Percentiles rank a stretch among this genome's conserved stretches.
These are phyloP conservation scores for Ceratosolen fusciceps DNA, from an alignment of 1,140 invertebrate genomes.

Conservation along the genomic window DNA sequence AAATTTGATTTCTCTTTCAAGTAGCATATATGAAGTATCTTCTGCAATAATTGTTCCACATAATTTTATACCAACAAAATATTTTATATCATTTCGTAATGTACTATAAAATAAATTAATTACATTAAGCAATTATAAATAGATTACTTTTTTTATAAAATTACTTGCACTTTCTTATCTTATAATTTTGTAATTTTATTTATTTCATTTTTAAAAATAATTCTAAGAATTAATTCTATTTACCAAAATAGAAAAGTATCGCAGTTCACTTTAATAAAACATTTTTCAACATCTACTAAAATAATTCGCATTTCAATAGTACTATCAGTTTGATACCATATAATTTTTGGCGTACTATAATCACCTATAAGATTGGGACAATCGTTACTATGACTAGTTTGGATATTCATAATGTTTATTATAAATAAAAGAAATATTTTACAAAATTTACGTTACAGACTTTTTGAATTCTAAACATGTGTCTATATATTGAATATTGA, in stretches of 20 bases:
- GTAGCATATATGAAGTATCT: conserved; percentile 57
- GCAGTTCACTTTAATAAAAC: conserved; percentile 56
- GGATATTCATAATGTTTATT: no score
- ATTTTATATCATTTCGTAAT: conserved; percentile 51
- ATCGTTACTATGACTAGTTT: neutral
- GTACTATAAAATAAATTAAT: conserved; percentile 56
- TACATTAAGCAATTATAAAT: neutral
- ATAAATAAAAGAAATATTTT: no score
- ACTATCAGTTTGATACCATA: conserved; percentile 65
- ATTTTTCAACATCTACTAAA: conserved; percentile 60
- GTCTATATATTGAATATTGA: no score
- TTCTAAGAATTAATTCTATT: neutral
- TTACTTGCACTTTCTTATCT: no score
- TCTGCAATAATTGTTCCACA: conserved; percentile 64
- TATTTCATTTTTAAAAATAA: neutral
- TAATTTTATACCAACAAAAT: conserved; percentile 59
- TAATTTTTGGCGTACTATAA: conserved; percentile 55
- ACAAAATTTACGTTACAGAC: no score
- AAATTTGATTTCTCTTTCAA: conserved; percentile 64
- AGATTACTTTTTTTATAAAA: no score
- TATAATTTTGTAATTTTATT: neutral
- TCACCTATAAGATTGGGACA: conserved; percentile 53
- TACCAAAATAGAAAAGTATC: conserved; percentile 65
- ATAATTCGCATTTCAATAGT: conserved; percentile 60
- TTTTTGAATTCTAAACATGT: no score